A percentile compares a stretch with the other conserved stretches of the same genome.
Conservation (phyloP, 2,888 invertebrate species). For the Himalopsyche japonica region DNA sequence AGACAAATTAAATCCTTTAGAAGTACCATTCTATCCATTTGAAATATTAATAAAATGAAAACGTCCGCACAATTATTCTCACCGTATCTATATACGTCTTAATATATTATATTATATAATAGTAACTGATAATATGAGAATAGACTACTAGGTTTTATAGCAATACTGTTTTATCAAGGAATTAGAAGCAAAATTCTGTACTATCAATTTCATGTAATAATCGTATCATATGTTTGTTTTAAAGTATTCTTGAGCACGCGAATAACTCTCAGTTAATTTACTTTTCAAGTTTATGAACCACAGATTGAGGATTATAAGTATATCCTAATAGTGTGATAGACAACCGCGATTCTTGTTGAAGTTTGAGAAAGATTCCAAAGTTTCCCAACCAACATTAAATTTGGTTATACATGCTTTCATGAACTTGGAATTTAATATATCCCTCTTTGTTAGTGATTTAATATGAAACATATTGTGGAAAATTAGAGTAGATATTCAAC, state of each 20-base stretch:
- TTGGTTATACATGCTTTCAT: slow-evolving; percentile 38
- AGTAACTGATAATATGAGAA: no score
- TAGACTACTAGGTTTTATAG: no score
- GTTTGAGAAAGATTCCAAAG: slow-evolving; percentile 35
- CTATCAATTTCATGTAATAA: background rate
- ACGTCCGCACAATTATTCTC: no score
- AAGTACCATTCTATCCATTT: no score
- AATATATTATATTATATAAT: no score
- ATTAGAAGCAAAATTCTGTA: background rate
- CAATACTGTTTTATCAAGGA: no score
- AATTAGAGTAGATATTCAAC: background rate
- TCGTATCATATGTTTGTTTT: background rate
- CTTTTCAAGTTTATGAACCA: background rate
- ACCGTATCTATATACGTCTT: no score
- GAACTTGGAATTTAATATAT: slow-evolving; percentile 38
- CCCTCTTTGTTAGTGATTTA: slow-evolving; percentile 20
- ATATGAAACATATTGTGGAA: slow-evolving; percentile 14
- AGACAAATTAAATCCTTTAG: no score
- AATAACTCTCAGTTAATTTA: background rate
- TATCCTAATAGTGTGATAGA: slow-evolving; percentile 22
- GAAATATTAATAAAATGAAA: no score
- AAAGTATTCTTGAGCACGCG: background rate
- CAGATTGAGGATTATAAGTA: slow-evolving; percentile 1
- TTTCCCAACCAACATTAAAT: slow-evolving; percentile 36
- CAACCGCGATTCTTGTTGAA: slow-evolving; percentile 28